Evolutionary conservation across 2,888 invertebrate genomes (phyloP), one percentile per base, ranked within the genome.

Genomic region (Lutraria lutraria): DNA sequence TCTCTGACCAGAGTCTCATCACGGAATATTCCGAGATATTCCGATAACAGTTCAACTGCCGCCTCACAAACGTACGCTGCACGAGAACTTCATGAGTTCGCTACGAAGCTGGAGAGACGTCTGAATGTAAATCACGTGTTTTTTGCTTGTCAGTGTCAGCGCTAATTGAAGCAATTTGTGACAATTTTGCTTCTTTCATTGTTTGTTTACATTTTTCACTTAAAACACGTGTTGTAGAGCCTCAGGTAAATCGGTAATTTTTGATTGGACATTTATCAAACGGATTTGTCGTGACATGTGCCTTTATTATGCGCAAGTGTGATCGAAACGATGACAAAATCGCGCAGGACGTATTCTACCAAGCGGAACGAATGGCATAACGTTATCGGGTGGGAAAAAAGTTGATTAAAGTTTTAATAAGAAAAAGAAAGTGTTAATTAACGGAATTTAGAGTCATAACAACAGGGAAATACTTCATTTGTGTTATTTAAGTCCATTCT

Each of bases 301-400:
- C 92, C 91, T 94, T 93, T 94, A 92, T 94, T 94, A 94, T 94
- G 94, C 94, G 94, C 94, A 94, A 88, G 87, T 87, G 89, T 90
- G 82, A 88, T 81, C 80, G 86, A 89, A 92, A 89, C 89, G 90
- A 89, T 90, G 89, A 91, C 91, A 89, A 86, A 85, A 91, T 89
- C 89, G 93, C 93, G 93, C 93, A 93, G 93, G 93, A 92, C 90
- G 87, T 82, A 83, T 79, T 86, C 53, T 72, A 72, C 84, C 88
- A 90, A 83, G 85, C 86, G 87, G 84, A 84, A 90, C 90, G 88
- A 52, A 68, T 63, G 34, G 80, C 80, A 56, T 80, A 80, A 56
- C 56, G 80, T 85, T 85, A 85, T 85, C 63, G 85, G 85, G 85
- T 85, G 85, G 85, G 85, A 85, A 85, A 85, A 85, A 85, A 80